Base-by-base conservation (phyloP, 2,113 vertebrate species). In the Sigmodon hispidus region DNA sequence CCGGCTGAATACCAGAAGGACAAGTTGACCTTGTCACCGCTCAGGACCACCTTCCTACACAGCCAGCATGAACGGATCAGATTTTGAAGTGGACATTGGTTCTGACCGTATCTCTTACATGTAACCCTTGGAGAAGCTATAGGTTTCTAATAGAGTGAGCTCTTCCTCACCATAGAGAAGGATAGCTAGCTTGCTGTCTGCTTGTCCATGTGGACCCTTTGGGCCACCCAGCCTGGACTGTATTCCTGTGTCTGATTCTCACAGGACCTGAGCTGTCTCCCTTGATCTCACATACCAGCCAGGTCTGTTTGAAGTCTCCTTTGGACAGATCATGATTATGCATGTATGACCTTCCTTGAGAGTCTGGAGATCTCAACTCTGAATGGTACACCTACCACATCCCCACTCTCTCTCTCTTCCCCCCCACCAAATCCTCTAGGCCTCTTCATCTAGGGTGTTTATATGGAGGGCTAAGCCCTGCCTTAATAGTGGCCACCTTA, bases 41-140 rank as follows among this genome's bases (percentile, higher is more conserved):
- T 70, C 45, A 65, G 40, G 87, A 63, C 52, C 50, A 69, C 75
- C 69, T 72, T 93, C 83, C 87, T 91, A 87, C 43, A 84, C 83
- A 57, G 3, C 12, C 5, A 22, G 88, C 22, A 63, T 90, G 59
- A 26, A 45, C 77, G 34, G 48, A 48, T 70, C 26, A 45, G 67
- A 36, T 36, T 69, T 67, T 45, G 81, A 79, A 87, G 22, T 73
- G 57, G 45, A 61, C 50, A 26, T 36, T 61, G 17, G 77, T 55
- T 90, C 59, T 63, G 69, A 45, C 40, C 57, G n/a, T 36, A 3
- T 31, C 29, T 24, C 57, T 63, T 29, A 84, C 17, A 67, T 63
- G 89, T 87, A 96, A 55, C 1, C 40, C 89, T 79, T 77, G 85
- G 13, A 92, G 70, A 72, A 90, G 67, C 40, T 83, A 43, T 22